Conservation (phyloP, 2,888 invertebrate genomes). For the Tenthredo amoena region DNA sequence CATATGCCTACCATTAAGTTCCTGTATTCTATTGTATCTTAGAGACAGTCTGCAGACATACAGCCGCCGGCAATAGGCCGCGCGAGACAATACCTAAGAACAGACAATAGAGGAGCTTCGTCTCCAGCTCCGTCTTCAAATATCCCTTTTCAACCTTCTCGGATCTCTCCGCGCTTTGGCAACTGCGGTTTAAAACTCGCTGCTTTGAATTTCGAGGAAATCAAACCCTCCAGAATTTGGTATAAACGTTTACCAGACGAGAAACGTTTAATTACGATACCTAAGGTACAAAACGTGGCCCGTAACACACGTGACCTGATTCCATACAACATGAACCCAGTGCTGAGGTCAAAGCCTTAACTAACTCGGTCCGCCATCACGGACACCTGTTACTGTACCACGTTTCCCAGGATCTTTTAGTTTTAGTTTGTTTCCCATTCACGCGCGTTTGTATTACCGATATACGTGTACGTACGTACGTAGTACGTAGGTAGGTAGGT, state of each 20-base stretch:
- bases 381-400: slow-evolving; percentile 46
- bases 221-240: not conserved
- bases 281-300: not conserved
- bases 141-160: slow-evolving; percentile 36
- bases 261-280: slow-evolving; percentile 33
- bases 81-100: slow-evolving; percentile 23
- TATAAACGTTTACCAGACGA: not conserved
- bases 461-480: not conserved
- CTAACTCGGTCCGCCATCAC: slow-evolving; percentile 23
- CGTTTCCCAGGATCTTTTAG: slow-evolving; percentile 5
- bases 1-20: slow-evolving; percentile 23
- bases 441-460: not conserved
- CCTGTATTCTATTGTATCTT: slow-evolving; percentile 34
- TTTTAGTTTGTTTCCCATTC: slow-evolving; percentile 9
- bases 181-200: not conserved
- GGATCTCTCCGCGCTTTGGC: not conserved
- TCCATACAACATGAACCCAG: not conserved
- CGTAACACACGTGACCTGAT: slow-evolving; percentile 27
- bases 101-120: slow-evolving; percentile 20
- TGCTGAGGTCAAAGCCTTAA: slow-evolving; percentile 18
- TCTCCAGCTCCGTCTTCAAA: slow-evolving; percentile 18
- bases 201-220: not conserved
- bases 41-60: slow-evolving; percentile 23
- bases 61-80: slow-evolving; percentile 35
- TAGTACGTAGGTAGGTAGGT: not conserved